Evolutionary conservation across 2,888 invertebrate genomes (phyloP).

Genomic region (Villa cingulata): DNA sequence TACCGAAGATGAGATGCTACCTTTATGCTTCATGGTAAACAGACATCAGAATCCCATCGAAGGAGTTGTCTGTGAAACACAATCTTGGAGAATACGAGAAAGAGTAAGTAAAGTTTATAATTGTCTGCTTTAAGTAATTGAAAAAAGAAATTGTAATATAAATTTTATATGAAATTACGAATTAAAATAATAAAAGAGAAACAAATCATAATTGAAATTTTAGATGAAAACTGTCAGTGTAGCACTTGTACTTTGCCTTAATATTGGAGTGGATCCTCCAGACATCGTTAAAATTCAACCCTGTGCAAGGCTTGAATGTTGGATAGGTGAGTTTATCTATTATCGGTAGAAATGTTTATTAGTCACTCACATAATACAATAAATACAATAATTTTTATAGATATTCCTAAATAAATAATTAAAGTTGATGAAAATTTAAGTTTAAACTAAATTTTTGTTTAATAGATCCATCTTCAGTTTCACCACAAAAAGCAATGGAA

Average conservation of each 20-base stretch:
- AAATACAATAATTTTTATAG: no score
- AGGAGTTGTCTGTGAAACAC: slow-evolving; percentile 49
- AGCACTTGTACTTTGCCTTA: slow-evolving; percentile 90
- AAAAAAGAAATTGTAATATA: no score
- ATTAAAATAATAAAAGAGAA: neutral
- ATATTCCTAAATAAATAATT: no score
- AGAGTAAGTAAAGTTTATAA: slow-evolving; percentile 54
- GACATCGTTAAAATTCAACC: slow-evolving; percentile 96
- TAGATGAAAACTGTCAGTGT: slow-evolving; percentile 99
- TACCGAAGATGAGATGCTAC: slow-evolving; percentile 19
- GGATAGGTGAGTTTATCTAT: slow-evolving; percentile 70
- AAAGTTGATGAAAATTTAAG: no score
- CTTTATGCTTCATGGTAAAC: slow-evolving; percentile 28
- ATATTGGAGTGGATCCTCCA: slow-evolving; percentile 99
- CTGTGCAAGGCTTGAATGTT: slow-evolving; percentile 89
- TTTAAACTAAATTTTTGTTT: no score
- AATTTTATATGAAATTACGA: no score
- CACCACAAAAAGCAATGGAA: slow-evolving; percentile 84
- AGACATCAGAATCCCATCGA: slow-evolving; percentile 57
- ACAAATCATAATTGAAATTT: slow-evolving; percentile 18
- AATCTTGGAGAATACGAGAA: slow-evolving; percentile 87
- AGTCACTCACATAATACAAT: no score
- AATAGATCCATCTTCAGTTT: slow-evolving; percentile 72
- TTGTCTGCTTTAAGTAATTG: no score
- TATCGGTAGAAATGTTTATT: no score